These are phyloP conservation scores for Caenorhabditis brenneri DNA, from an alignment of 1,140 invertebrate genomes.

Conservation along the genomic window DNA sequence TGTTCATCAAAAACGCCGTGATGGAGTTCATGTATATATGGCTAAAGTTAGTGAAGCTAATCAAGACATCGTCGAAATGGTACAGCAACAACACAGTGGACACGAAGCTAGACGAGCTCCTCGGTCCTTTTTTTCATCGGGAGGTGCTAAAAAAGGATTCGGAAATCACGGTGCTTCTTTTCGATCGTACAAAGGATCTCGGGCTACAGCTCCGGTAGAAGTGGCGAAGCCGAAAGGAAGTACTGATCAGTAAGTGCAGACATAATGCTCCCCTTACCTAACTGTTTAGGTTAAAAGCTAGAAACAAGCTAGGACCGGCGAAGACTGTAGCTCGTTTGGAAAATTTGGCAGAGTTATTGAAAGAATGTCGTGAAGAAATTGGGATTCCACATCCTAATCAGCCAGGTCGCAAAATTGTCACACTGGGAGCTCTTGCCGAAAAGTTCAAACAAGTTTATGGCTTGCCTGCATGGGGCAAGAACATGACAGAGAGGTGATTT, in stretches of 20 bases:
- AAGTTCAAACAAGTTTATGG: constrained; percentile 25
- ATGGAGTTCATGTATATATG: not conserved
- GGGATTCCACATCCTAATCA: not conserved
- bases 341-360: not conserved
- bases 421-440: not conserved
- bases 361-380: not conserved
- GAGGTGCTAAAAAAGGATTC: no score
- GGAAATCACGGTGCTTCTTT: not conserved
- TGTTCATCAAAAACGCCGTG: not conserved
- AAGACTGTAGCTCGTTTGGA: not conserved
- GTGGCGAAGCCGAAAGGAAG: not conserved
- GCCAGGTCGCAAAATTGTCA: not conserved
- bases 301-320: not conserved
- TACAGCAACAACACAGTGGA: not conserved
- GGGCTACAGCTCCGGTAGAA: not conserved
- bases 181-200: not conserved
- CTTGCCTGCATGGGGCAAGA: constrained; percentile 7
- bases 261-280: not conserved
- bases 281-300: not conserved
- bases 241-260: not conserved
- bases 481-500: not conserved
- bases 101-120: not conserved
- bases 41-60: not conserved
- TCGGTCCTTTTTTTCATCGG: not conserved
- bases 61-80: constrained; percentile 14